Evolutionary conservation across 2,113 vertebrate genomes (phyloP), one percentile per base, ranked within the genome.

Genomic region (Melanocharis versteri): DNA sequence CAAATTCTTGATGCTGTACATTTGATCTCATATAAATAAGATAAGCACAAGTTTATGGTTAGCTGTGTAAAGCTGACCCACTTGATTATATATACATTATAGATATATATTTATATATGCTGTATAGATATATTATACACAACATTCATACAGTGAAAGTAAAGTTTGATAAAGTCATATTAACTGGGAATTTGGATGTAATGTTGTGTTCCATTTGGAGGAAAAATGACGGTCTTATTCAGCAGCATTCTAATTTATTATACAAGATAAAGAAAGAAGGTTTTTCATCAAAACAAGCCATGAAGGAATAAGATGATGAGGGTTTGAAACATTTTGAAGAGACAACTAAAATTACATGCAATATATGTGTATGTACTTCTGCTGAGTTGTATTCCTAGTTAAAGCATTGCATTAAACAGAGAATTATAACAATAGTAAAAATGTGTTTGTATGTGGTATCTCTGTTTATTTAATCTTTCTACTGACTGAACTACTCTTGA

Each of bases 51-150:
- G 71, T 87, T 97, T 97, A 96, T 93, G 91, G 94, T 93, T 93
- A 57, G 56, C 56, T 95, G 28, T 80, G 69, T 95, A 91, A 97
- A 96, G 89, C 85, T 96, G 88, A 95, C 84, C 62, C 80, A 96
- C 66, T 75, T 93, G 90, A 95, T 93, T 96, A 95, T 94, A 90
- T 69, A 72, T 73, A 83, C 78, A 93, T 79, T 92, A 90, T 90
- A 96, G 85, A 97, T 89, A 92, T 95, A 97, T 97, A 97, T 97
- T 94, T 97, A 93, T 96, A 96, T 93, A 97, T 93, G 51, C 90
- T 95, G 95, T 82, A 96, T 90, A 96, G 87, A 35, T 94, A 89
- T 89, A 85, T 68, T 92, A 82, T 61, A 93, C 42, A 84, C 57
- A 83, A 91, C 65, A 84, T 94, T 96, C 89, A 88, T 90, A 83